These are phyloP conservation scores for Hirtodrosophila trivittata DNA, from an alignment of 2,888 invertebrate species.

Conservation along the genomic window DNA sequence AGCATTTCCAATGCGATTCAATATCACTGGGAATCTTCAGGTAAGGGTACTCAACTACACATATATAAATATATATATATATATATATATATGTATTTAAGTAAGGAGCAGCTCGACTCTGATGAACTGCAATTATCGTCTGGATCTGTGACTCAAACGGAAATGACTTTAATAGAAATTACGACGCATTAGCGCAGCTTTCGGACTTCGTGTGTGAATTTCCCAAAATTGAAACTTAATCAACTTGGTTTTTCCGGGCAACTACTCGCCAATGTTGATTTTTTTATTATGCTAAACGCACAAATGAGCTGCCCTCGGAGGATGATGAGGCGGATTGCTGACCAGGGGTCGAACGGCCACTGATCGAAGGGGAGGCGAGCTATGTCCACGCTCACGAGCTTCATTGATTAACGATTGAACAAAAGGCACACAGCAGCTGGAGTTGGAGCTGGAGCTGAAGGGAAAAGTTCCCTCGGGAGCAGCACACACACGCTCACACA, in stretches of 20 bases:
- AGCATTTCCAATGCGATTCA: conserved; percentile 15
- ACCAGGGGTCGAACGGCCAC: no score
- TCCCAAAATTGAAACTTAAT: conserved; percentile 66
- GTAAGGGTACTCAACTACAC: no score
- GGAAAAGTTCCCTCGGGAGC: conserved; percentile 56
- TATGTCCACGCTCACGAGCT: no score
- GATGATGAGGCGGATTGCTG: conserved; percentile 31
- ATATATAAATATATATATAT: no score
- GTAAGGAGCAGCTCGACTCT: conserved; percentile 38
- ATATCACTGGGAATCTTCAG: conserved; percentile 22
- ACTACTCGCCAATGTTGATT: conserved; percentile 55
- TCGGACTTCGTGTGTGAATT: conserved; percentile 7
- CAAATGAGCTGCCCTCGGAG: conserved; percentile 62
- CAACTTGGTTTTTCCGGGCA: conserved; percentile 69
- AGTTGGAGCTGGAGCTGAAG: conserved; percentile 20
- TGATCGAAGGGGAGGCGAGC: no score
- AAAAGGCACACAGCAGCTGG: conserved; percentile 41
- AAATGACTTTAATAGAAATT: conserved; percentile 78
- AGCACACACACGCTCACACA: conserved; percentile 47
- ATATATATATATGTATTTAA: no score
- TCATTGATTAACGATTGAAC: conserved; percentile 78
- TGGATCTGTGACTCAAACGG: conserved; percentile 52
- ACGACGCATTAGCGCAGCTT: conserved; percentile 71
- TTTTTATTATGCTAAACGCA: conserved; percentile 77
- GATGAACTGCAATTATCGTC: conserved; percentile 77